Evolutionary conservation across 2,797 vertebrate genomes (phyloP).

Genomic region (Pogoniulus pusillus): DNA sequence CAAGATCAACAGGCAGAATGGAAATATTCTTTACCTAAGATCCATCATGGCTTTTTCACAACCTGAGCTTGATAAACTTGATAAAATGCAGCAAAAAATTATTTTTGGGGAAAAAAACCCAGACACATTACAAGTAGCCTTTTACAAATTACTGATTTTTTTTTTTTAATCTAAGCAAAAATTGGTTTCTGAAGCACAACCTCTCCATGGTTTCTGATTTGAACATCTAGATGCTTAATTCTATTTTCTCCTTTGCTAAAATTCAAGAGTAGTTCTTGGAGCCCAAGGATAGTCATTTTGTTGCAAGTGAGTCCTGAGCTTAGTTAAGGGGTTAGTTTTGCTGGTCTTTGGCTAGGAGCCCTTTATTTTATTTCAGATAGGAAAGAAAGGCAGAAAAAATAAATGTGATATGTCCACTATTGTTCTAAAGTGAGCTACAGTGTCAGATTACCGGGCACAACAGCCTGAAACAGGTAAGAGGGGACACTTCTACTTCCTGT

Average conservation of each 20-base stretch:
- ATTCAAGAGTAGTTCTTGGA: not conserved
- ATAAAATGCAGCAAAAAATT: not conserved
- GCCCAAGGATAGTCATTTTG: not conserved
- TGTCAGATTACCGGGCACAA: not conserved
- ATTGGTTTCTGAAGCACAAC: not conserved
- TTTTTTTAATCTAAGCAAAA: not conserved
- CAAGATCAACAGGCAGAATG: not conserved
- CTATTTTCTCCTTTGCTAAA: not conserved
- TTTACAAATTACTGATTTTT: not conserved
- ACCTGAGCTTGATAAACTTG: not conserved
- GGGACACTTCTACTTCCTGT: not conserved
- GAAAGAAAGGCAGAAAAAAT: not conserved
- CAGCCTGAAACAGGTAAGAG: not conserved
- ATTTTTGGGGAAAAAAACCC: rapidly evolving
- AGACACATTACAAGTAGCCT: not conserved
- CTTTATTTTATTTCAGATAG: not conserved
- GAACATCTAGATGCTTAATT: not conserved
- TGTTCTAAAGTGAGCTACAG: not conserved
- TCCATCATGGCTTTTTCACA: not conserved
- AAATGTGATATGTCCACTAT: not conserved
- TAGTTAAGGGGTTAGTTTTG: not conserved
- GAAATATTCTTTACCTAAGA: not conserved
- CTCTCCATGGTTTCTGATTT: not conserved
- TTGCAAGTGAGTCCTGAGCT: not conserved
- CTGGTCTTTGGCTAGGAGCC: not conserved